These are phyloP conservation scores for Pyrgilauda ruficollis DNA, from an alignment of 2,113 vertebrate genomes.

Conservation along the genomic window DNA sequence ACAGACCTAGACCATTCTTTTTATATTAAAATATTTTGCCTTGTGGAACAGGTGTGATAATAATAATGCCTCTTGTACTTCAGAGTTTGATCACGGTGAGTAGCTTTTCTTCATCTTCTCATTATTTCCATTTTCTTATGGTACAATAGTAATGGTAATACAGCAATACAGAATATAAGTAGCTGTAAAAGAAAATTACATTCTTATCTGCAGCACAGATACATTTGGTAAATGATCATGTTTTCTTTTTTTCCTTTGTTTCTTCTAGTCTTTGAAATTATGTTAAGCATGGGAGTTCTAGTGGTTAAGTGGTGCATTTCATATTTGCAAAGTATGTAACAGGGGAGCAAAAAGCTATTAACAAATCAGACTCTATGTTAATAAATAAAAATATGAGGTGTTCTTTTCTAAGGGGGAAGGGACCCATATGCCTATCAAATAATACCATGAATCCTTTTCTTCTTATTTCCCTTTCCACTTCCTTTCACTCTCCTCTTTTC, in stretches of 20 bases:
- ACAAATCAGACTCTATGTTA: background rate
- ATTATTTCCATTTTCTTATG: background rate
- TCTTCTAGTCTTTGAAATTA: background rate
- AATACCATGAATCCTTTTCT: background rate
- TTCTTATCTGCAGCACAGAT: background rate
- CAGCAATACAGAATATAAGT: background rate
- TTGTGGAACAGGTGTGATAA: background rate
- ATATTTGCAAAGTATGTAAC: background rate
- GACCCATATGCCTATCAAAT: background rate
- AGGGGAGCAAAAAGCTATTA: background rate
- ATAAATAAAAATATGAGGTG: background rate
- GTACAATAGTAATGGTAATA: background rate
- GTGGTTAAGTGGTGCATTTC: background rate
- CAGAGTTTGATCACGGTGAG: background rate
- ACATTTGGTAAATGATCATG: background rate
- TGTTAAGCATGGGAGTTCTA: background rate
- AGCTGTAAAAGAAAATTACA: background rate
- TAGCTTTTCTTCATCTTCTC: background rate
- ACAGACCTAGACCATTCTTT: background rate
- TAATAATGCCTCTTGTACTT: background rate
- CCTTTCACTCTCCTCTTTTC: background rate
- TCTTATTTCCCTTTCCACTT: background rate
- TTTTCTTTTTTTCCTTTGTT: background rate
- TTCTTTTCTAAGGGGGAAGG: background rate
- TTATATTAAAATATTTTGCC: background rate